phyloP scores from a whole-genome alignment of 2,797 vertebrate genomes.

The Remorina albescens region DNA sequence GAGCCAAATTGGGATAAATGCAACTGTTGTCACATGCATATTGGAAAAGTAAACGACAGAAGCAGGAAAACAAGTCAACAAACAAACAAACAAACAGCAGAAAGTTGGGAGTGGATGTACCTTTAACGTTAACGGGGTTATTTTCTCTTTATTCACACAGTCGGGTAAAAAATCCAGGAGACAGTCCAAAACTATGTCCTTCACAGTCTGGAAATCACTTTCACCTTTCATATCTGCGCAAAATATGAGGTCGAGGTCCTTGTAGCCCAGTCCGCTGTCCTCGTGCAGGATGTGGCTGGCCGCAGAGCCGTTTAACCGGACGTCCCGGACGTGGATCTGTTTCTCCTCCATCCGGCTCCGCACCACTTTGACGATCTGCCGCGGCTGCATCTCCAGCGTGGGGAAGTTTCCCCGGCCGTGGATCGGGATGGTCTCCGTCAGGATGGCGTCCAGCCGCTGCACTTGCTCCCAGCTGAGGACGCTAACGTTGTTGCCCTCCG shows the following conservation, averaged over 20 bases:
- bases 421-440: slow-evolving; percentile 97
- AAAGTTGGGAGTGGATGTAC: slow-evolving; percentile 77
- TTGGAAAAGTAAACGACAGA: slow-evolving; percentile 33
- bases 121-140: slow-evolving; percentile 95
- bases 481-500: slow-evolving; percentile 86
- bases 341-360: slow-evolving; percentile 93
- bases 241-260: slow-evolving; percentile 99
- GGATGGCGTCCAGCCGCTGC: slow-evolving; percentile 94
- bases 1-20: slow-evolving; percentile 33
- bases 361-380: slow-evolving; percentile 97
- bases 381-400: slow-evolving; percentile 95
- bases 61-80: not conserved
- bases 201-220: slow-evolving; percentile 96
- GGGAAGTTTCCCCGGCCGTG: slow-evolving; percentile 99
- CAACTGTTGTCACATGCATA: slow-evolving; percentile 27
- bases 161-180: slow-evolving; percentile 98
- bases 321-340: slow-evolving; percentile 92
- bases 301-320: slow-evolving; percentile 95
- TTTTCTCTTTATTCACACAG: slow-evolving; percentile 98
- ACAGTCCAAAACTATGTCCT: slow-evolving; percentile 98
- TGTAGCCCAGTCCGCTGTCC: slow-evolving; percentile 96
- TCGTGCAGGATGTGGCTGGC: slow-evolving; percentile 97
- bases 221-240: slow-evolving; percentile 95
- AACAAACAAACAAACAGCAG: not conserved
- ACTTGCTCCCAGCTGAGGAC: slow-evolving; percentile 99